phyloP scores from a whole-genome alignment of 2,797 vertebrate species.

The Lithobates sylvaticus region DNA sequence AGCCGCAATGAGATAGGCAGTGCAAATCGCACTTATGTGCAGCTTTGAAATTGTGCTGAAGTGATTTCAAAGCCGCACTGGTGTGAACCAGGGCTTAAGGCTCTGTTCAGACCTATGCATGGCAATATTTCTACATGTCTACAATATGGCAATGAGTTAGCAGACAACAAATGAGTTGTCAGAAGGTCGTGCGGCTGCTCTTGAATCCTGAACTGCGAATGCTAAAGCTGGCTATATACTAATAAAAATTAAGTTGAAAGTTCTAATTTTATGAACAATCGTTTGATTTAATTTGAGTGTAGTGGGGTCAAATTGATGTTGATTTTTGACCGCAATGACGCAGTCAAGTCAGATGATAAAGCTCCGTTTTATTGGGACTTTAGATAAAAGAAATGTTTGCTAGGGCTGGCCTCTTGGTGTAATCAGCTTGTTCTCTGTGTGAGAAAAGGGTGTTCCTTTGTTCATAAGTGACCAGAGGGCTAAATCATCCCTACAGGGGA shows the following conservation, averaged over 20 bases:
- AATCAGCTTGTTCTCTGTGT: slow-evolving; percentile 41
- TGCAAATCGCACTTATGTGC: too few relatives aligned
- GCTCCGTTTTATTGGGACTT: not conserved
- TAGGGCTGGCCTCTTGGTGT: not conserved
- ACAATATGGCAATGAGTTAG: not conserved
- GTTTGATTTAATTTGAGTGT: too few relatives aligned
- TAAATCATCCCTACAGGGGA: slow-evolving; percentile 36
- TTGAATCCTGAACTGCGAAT: not conserved
- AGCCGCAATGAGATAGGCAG: too few relatives aligned
- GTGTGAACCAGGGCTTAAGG: too few relatives aligned
- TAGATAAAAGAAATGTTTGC: not conserved
- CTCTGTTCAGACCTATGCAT: too few relatives aligned
- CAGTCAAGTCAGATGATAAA: not conserved
- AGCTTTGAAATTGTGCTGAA: too few relatives aligned
- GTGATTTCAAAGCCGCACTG: too few relatives aligned
- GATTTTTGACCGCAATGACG: too few relatives aligned
- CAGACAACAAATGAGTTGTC: not conserved
- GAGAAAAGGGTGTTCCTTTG: slow-evolving; percentile 32
- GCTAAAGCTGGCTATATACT: not conserved
- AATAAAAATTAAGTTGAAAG: too few relatives aligned
- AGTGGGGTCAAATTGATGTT: too few relatives aligned
- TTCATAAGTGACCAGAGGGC: slow-evolving; percentile 31
- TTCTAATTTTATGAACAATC: too few relatives aligned
- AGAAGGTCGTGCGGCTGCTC: not conserved
- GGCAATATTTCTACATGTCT: too few relatives aligned